Evolutionary conservation across 2,797 vertebrate species (phyloP), one percentile per base, ranked within the genome.

Genomic region (Coranthus polyacanthus): DNA sequence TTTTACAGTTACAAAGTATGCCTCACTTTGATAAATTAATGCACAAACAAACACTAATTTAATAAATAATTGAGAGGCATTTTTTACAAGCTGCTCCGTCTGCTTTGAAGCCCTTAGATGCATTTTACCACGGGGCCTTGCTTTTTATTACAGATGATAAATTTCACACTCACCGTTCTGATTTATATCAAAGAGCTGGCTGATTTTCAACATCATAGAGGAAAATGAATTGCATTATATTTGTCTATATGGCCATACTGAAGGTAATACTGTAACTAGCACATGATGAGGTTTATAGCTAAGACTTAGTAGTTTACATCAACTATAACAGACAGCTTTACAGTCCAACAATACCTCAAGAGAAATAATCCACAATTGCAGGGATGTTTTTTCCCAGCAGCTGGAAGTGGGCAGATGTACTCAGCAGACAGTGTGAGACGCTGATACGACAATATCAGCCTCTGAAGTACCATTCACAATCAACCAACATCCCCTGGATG

Each of bases 391-490:
- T 4, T 45, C 24, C 45, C 17, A 32, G 0, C 16, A n/a, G 5
- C 36, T 10, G n/a, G 22, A 57, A 29, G 41, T 53, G 18, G 16
- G 22, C 2, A 67, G 9, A 47, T 41, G 3, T 34, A n/a, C 16
- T 42, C 17, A 47, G 0, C 39, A 17, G 29, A 64, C 16, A 18
- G 53, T 52, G 43, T 64, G 13, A 72, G 65, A 32, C 47, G 21
- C 32, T 38, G 26, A 44, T 59, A 62, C 49, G 36, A 56, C 58
- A 57, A 51, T 45, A 72, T 74, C 46, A 72, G 58, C 53, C 36
- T 61, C 67, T 67, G 45, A 69, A 82, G 53, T 44, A 78, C 53
- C 62, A 68, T 67, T 71, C 62, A 64, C 67, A 83, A 85, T 81
- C 63, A 82, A 38, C 55, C 55, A 66, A 61, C 62, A 44, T 39